Evolutionary conservation across 2,888 invertebrate species (phyloP), one percentile per base, ranked within the genome.

Genomic region (Limnephilus marmoratus): DNA sequence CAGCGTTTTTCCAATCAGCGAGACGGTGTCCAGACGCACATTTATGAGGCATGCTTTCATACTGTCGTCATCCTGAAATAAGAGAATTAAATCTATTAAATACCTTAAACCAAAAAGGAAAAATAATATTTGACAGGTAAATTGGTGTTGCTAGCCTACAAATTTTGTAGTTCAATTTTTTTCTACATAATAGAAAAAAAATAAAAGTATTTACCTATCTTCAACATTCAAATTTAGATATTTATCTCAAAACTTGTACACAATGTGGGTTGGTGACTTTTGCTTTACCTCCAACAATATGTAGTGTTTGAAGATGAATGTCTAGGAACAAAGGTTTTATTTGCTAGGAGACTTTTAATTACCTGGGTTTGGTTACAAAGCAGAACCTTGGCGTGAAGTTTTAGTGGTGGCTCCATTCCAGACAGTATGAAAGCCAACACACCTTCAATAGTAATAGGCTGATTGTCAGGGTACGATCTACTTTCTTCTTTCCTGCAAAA

Each of bases 381-480:
- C 4, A 96, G 95, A 94, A 97, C 96, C 90, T 97, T 95, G 87
- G 96, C 96, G 87, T 96, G 95, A 93, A 97, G 94, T 94, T 96
- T 96, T 49, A 95, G 94, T 82, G 95, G 95, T 92, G 96, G 95
- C 88, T 97, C 96, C 92, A 98, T 95, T 95, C 98, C 97, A 15
- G 97, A 97, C 94, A 98, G 95, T 90, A 98, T 96, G 94, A 98
- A 98, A 94, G 97, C 97, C 91, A 97, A 95, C 92, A 98, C 95
- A 94, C 97, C 97, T 94, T 97, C 95, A 89, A 97, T 96, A n/a
- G 97, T 97, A 91, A 98, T 95, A 90, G 97, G 97, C 94, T 97
- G 95, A 92, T 96, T 95, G 93, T 95, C 95, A 13, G 98, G 98
- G 95, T 97, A 98, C 90, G 97, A 96, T 90, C 97, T 96, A 94